phyloP scores from a whole-genome alignment of 2,113 vertebrate genomes.

The Ophiodon elongatus region DNA sequence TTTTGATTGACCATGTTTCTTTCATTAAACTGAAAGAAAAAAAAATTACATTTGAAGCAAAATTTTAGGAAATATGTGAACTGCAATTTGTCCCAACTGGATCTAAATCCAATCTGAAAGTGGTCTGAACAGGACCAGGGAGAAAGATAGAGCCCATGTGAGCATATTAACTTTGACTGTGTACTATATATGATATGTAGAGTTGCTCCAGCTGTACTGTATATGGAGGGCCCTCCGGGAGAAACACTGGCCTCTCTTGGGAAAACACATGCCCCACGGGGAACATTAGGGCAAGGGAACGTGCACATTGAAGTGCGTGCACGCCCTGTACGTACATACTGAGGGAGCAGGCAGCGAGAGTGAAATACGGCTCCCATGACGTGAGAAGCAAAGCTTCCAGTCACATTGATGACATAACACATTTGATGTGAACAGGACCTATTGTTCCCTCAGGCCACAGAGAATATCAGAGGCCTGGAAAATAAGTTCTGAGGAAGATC shows the following conservation, averaged over 20 bases:
- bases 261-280: constrained; percentile 44
- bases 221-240: constrained; percentile 23
- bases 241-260: constrained; percentile 41
- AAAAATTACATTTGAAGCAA: not conserved
- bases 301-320: constrained; percentile 36
- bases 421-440: constrained; percentile 66
- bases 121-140: not conserved
- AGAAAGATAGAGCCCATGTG: constrained; percentile 1
- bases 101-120: not conserved
- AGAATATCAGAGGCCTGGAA: constrained; percentile 60
- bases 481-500: constrained; percentile 68
- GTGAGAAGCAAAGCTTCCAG: constrained; percentile 66
- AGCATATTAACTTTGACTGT: constrained; percentile 12
- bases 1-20: not conserved
- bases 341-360: constrained; percentile 39
- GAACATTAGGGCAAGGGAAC: constrained; percentile 38
- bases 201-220: constrained; percentile 51
- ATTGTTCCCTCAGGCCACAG: constrained; percentile 59
- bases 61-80: not conserved
- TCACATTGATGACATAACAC: constrained; percentile 76
- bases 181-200: constrained; percentile 1
- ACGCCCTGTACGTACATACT: constrained; percentile 32
- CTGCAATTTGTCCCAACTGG: not conserved
- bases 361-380: constrained; percentile 51
- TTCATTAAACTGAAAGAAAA: not conserved